phyloP scores from a whole-genome alignment of 1,140 invertebrate species.

The Ectropis grisescens region DNA sequence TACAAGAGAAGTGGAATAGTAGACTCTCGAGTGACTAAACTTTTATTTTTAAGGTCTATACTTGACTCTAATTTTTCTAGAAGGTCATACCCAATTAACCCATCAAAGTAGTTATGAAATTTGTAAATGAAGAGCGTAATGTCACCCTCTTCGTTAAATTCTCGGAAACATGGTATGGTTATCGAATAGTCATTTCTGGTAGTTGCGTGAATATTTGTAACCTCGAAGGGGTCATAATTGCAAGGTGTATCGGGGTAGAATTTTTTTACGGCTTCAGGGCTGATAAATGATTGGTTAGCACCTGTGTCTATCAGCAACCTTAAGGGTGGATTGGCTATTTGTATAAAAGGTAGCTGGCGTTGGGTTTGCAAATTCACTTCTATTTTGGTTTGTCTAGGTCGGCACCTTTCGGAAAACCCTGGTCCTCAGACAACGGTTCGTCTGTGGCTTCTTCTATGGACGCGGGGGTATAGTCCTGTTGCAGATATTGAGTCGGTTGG shows the following conservation, averaged over 20 bases:
- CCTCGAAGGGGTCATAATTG: slow-evolving; percentile 11
- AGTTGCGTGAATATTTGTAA: slow-evolving; percentile 9
- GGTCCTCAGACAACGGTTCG: not conserved
- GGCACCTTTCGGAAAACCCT: slow-evolving; percentile 4
- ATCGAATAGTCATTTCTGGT: slow-evolving; percentile 12
- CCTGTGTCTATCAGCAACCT: slow-evolving; percentile 8
- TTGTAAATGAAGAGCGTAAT: slow-evolving; percentile 8
- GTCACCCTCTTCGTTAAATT: not conserved
- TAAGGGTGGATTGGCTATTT: slow-evolving; percentile 7
- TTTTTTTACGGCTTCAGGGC: slow-evolving; percentile 5
- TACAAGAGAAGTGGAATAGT: not conserved
- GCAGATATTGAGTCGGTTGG: slow-evolving; percentile 2
- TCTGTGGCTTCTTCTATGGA: not conserved
- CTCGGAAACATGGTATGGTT: slow-evolving; percentile 8
- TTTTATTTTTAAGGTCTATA: not conserved
- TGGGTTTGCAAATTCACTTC: slow-evolving; percentile 8
- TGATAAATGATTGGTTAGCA: slow-evolving; percentile 4
- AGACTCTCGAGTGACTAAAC: not conserved
- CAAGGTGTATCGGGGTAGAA: slow-evolving; percentile 1
- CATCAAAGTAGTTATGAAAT: slow-evolving; percentile 9
- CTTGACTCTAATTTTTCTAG: not conserved
- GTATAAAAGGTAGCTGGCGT: slow-evolving; percentile 6
- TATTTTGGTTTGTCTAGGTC: slow-evolving; percentile 5
- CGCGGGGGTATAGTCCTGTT: slow-evolving; percentile 1
- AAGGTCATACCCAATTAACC: not conserved